Percentiles rank a stretch among this genome's conserved stretches.
phyloP scores from a whole-genome alignment of 1,140 invertebrate genomes.

The Vanessa atalanta region DNA sequence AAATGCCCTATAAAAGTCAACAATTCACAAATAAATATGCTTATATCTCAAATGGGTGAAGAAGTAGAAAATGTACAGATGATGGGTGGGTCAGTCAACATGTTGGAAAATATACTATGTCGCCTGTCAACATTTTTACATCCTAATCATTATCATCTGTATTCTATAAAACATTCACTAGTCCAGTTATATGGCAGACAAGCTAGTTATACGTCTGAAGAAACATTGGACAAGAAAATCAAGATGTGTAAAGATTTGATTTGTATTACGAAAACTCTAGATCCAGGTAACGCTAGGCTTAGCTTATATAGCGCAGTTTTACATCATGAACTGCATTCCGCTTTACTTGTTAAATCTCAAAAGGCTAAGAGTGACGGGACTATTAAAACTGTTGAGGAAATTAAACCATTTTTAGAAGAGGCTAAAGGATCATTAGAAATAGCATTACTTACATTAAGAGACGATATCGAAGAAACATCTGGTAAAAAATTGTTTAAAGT shows the following conservation, averaged over 20 bases:
- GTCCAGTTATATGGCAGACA: slow-evolving; percentile 88
- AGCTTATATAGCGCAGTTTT: slow-evolving; percentile 87
- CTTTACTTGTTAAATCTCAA: slow-evolving; percentile 80
- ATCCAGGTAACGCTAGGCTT: slow-evolving; percentile 86
- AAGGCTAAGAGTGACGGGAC: slow-evolving; percentile 72
- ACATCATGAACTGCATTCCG: slow-evolving; percentile 85
- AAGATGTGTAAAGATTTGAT: slow-evolving; percentile 86
- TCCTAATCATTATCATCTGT: slow-evolving; percentile 90
- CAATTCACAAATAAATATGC: slow-evolving; percentile 77
- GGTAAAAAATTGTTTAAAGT: slow-evolving; percentile 69
- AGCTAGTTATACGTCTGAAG: slow-evolving; percentile 81
- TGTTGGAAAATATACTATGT: slow-evolving; percentile 83
- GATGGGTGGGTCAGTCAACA: slow-evolving; percentile 81
- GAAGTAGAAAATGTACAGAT: slow-evolving; percentile 86
- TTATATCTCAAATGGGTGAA: slow-evolving; percentile 86
- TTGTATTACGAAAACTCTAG: slow-evolving; percentile 83
- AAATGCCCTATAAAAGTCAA: slow-evolving; percentile 83
- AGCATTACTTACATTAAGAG: slow-evolving; percentile 62
- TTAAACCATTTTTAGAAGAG: slow-evolving; percentile 57
- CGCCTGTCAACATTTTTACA: slow-evolving; percentile 86
- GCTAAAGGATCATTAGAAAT: slow-evolving; percentile 60
- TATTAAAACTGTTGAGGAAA: slow-evolving; percentile 50
- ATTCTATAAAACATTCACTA: slow-evolving; percentile 89
- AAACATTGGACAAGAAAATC: slow-evolving; percentile 83
- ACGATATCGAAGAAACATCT: slow-evolving; percentile 72